A percentile compares a stretch with the other conserved stretches of the same genome.
phyloP scores from a whole-genome alignment of 37 sponge, comb jelly and placozoan species.

The Bolinopsis microptera region DNA sequence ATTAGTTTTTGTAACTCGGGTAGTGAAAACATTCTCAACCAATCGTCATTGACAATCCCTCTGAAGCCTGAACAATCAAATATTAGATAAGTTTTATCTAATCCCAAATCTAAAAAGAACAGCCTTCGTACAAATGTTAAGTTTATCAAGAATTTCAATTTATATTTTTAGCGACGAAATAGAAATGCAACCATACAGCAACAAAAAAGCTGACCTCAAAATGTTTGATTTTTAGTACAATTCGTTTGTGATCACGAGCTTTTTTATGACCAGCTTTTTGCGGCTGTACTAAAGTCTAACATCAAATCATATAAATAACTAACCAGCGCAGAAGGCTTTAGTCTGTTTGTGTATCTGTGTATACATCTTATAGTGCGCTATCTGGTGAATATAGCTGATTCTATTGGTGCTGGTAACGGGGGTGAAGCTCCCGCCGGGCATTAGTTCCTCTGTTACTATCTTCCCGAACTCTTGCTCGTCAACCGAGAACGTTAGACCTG shows the following conservation, averaged over 20 bases:
- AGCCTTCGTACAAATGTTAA: no score
- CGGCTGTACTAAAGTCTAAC: no score
- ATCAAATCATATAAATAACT: not conserved
- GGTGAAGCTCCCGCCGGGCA: constrained; percentile 82
- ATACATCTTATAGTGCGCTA: constrained; percentile 88
- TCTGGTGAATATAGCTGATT: constrained; percentile 84
- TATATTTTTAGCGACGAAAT: no score
- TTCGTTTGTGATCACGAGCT: no score
- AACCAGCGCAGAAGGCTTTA: constrained; percentile 71
- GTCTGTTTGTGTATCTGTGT: constrained; percentile 90
- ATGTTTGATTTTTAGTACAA: no score
- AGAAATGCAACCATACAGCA: no score
- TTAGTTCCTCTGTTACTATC: constrained; percentile 88
- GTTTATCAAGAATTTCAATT: no score
- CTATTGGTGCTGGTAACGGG: constrained; percentile 90
- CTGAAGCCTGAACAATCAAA: constrained; percentile 73
- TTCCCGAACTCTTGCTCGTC: constrained; percentile 91
- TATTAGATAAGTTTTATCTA: no score
- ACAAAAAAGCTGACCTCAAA: no score
- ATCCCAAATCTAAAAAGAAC: no score
- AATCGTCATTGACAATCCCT: constrained; percentile 74
- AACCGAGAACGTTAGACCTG: constrained; percentile 85
- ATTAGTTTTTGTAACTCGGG: constrained; percentile 90
- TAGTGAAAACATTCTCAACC: constrained; percentile 82
- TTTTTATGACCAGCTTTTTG: no score